Evolutionary conservation across 2,888 invertebrate species (phyloP).

Genomic region (Crepidodera aurea): DNA sequence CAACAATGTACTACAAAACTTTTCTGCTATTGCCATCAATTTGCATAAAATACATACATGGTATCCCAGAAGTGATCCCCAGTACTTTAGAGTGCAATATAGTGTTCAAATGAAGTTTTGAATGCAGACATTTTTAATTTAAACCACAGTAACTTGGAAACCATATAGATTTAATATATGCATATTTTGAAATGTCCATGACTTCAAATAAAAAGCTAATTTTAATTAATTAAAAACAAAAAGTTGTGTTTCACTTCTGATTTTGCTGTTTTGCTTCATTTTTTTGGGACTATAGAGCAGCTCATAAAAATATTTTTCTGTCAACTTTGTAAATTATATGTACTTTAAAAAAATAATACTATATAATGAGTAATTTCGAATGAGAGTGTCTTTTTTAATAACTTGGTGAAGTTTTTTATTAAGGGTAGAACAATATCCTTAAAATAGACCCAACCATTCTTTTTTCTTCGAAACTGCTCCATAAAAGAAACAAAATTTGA

Average conservation of each 20-base stretch:
- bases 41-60: background rate
- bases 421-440: no score
- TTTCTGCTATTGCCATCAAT: background rate
- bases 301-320: background rate
- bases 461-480: background rate
- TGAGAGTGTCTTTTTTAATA: no score
- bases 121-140: background rate
- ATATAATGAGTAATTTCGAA: background rate
- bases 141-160: background rate
- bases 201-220: conserved; percentile 5
- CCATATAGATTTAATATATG: background rate
- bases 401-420: no score
- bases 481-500: background rate
- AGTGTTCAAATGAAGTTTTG: background rate
- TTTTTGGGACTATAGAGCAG: background rate
- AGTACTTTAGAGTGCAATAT: background rate
- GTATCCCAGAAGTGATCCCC: background rate
- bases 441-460: background rate
- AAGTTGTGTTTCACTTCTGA: background rate
- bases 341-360: background rate
- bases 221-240: background rate
- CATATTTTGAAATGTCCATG: background rate
- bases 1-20: background rate
- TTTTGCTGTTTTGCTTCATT: background rate
- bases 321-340: background rate